A percentile compares a stretch with the other conserved stretches of the same genome.
These are phyloP conservation scores for Eubucco bourcierii DNA, from an alignment of 2,113 vertebrate species.

Conservation along the genomic window DNA sequence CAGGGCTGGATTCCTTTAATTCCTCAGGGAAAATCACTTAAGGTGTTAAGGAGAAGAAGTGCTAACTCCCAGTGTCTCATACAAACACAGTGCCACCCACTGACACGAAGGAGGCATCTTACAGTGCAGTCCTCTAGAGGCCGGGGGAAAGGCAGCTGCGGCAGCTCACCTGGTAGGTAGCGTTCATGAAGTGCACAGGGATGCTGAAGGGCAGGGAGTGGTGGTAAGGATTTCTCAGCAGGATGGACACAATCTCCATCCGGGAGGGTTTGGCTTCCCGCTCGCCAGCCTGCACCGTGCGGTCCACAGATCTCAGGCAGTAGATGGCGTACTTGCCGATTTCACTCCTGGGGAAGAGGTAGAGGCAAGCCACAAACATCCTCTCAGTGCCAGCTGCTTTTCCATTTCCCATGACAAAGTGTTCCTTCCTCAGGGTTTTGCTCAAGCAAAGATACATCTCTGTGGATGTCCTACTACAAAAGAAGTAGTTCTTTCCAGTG, in stretches of 20 bases:
- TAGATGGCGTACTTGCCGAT: constrained; percentile 89
- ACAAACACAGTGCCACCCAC: background rate
- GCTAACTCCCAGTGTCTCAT: background rate
- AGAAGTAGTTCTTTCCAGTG: too few relatives aligned
- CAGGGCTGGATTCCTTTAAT: background rate
- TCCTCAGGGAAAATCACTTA: background rate
- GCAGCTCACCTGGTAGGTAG: constrained; percentile 85
- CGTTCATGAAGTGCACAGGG: constrained; percentile 90
- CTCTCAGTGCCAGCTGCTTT: background rate
- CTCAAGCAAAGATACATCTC: background rate
- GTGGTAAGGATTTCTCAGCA: constrained; percentile 90
- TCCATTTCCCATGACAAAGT: background rate
- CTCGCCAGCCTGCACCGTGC: constrained; percentile 83
- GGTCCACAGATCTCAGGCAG: constrained; percentile 86
- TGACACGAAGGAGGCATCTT: background rate
- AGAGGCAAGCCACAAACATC: background rate
- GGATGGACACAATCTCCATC: constrained; percentile 90
- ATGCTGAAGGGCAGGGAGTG: constrained; percentile 92
- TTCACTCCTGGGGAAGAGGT: constrained; percentile 77
- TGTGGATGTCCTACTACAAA: background rate
- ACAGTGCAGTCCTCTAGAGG: background rate
- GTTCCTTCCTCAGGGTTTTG: background rate
- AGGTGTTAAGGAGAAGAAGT: background rate
- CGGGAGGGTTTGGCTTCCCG: constrained; percentile 88
- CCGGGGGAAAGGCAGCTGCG: background rate